Evolutionary conservation across 2,888 invertebrate genomes (phyloP).

Genomic region (Cyaniris semiargus): DNA sequence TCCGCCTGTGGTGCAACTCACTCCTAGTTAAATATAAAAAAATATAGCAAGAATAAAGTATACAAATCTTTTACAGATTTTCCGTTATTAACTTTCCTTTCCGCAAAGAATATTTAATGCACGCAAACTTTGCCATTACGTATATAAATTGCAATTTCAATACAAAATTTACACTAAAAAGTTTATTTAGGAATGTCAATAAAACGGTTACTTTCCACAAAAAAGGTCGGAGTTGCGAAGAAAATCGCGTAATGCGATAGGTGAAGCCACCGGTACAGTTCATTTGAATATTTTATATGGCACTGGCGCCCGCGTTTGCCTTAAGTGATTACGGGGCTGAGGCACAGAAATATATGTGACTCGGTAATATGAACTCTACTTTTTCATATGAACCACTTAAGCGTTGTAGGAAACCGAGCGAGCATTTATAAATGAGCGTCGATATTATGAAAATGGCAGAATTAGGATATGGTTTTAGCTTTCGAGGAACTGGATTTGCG

Average conservation of each 20-base stretch:
- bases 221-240: constrained; percentile 43
- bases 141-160: constrained; percentile 22
- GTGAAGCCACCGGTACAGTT: constrained; percentile 51
- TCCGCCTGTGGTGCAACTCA: neutral
- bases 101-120: constrained; percentile 1
- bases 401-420: constrained; percentile 18
- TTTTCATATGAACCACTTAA: constrained; percentile 31
- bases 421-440: constrained; percentile 25
- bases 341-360: constrained; percentile 33
- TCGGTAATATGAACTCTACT: constrained; percentile 27
- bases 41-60: neutral
- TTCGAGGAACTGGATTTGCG: neutral
- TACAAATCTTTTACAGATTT: neutral
- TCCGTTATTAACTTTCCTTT: neutral
- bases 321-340: constrained; percentile 45
- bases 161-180: constrained; percentile 8
- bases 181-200: constrained; percentile 33
- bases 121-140: neutral
- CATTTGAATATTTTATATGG: constrained; percentile 61
- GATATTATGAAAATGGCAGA: constrained; percentile 11
- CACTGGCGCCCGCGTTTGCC: constrained; percentile 47
- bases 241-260: constrained; percentile 56
- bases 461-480: constrained; percentile 17
- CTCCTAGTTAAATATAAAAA: neutral
- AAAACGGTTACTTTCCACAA: constrained; percentile 29